Percentiles rank a stretch among this genome's conserved stretches.
Evolutionary conservation across 2,113 vertebrate genomes (phyloP).

Genomic region (Phalacrocorax aristotelis): DNA sequence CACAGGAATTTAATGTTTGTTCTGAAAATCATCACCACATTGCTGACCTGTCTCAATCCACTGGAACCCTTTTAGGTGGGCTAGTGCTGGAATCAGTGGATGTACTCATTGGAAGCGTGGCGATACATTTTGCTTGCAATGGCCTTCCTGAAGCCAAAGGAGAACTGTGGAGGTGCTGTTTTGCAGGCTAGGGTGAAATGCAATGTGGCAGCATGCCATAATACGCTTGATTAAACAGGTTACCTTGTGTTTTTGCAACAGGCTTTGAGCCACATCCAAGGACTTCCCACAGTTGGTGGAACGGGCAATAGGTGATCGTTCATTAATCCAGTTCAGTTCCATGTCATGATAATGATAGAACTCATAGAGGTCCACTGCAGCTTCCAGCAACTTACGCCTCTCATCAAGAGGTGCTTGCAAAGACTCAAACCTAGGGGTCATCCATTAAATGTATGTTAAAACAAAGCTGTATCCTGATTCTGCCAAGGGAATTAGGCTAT

Average conservation of each 20-base stretch:
- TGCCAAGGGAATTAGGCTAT: neutral
- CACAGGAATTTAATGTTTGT: neutral
- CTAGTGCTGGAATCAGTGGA: neutral
- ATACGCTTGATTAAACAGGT: neutral
- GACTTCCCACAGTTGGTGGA: conserved; percentile 70
- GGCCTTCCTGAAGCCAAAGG: neutral
- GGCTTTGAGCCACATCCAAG: conserved; percentile 74
- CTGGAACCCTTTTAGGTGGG: neutral
- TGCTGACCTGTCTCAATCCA: neutral
- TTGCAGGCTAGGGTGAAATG: neutral
- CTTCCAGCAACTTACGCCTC: conserved; percentile 75
- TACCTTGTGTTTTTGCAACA: conserved; percentile 86
- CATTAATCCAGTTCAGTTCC: conserved; percentile 85
- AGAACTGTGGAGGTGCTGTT: neutral
- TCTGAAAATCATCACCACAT: neutral
- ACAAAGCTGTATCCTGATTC: neutral
- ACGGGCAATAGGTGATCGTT: conserved; percentile 70
- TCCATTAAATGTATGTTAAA: neutral
- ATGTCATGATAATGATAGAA: conserved; percentile 81
- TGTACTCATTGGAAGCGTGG: neutral
- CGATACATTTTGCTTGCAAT: neutral
- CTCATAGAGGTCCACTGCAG: conserved; percentile 76
- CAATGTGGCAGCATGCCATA: neutral
- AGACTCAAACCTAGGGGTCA: conserved; percentile 80
- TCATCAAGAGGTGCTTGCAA: conserved; percentile 80